Evolutionary conservation across 1,140 invertebrate species (phyloP), one percentile per base, ranked within the genome.

Genomic region (Drosophila teissieri): DNA sequence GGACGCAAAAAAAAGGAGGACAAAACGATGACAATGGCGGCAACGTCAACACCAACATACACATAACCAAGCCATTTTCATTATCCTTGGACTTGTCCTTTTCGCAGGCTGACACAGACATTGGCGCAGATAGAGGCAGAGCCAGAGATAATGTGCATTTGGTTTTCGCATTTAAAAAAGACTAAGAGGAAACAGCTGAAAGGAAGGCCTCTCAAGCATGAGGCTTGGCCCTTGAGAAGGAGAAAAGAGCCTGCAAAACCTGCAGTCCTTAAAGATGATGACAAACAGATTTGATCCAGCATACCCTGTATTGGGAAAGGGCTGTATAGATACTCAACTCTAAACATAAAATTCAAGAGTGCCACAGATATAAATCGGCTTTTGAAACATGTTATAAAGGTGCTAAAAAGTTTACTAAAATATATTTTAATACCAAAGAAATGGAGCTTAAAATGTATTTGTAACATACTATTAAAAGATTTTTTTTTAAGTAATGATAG

Each of bases 41-140:
- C 73, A 76, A 45, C 53, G 54, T 34, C 70, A 75, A 65, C 68
- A 72, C 51, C 58, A 56, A 73, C 67, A 55, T 40, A 63, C 53
- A 74, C 22, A 77, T 53, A 69, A 73, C 52, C 52, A 36, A 37
- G 58, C 63, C 75, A 83, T 89, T 86, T 79, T 86, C 79, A 88
- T 83, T 86, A 88, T 86, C 75, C 83, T 88, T 83, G 84, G 79
- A 73, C 74, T 78, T 82, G 72, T 69, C 56, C 64, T 73, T 77
- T 76, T 77, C 27, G 53, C 70, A 74, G 73, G 44, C 73, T 57
- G 49, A 74, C 37, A 74, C 51, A 62, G 68, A 73, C 69, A 52
- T 57, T 37, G 72, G 48, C 61, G 62, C 27, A 75, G 60, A 58
- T 58, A 57, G 72, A 65, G 31, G 56, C 46, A 57, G 42, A 42